Evolutionary conservation across 2,797 vertebrate genomes (phyloP).

Genomic region (Darevskia mixta): DNA sequence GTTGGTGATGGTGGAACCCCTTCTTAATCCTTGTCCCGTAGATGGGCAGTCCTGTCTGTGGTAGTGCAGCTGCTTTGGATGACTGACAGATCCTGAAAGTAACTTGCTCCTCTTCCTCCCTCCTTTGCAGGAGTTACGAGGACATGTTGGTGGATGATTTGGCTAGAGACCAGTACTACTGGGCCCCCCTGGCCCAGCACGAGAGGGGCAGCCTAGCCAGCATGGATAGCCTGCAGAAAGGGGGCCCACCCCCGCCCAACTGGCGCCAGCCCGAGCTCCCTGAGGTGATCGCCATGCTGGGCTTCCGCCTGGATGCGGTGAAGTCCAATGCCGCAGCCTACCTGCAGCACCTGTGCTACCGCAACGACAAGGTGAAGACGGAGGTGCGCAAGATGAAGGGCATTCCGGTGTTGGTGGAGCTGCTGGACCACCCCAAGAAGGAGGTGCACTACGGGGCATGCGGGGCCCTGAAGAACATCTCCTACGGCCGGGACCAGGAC

Average conservation of each 20-base stretch:
- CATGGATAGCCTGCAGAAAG: slow-evolving; percentile 93
- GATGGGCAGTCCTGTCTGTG: neutral
- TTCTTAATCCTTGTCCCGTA: too few relatives aligned
- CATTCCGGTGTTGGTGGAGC: slow-evolving; percentile 91
- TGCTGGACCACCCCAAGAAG: slow-evolving; percentile 94
- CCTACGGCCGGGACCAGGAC: slow-evolving; percentile 92
- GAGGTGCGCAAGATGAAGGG: slow-evolving; percentile 89
- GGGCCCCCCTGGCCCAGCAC: slow-evolving; percentile 91
- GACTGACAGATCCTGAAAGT: too few relatives aligned
- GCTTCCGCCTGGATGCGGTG: slow-evolving; percentile 92
- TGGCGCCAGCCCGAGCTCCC: slow-evolving; percentile 96
- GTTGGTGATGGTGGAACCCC: too few relatives aligned
- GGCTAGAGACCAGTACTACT: slow-evolving; percentile 88
- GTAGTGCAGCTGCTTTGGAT: neutral
- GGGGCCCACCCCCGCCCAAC: slow-evolving; percentile 76
- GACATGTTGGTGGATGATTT: slow-evolving; percentile 90
- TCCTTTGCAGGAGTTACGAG: slow-evolving; percentile 90
- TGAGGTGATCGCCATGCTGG: slow-evolving; percentile 96
- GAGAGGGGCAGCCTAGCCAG: slow-evolving; percentile 96
- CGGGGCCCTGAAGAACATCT: slow-evolving; percentile 97
- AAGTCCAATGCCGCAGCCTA: slow-evolving; percentile 95
- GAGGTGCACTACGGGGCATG: slow-evolving; percentile 94
- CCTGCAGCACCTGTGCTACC: slow-evolving; percentile 95
- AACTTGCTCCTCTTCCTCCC: neutral
- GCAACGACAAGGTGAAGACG: slow-evolving; percentile 93